Evolutionary conservation across 2,888 invertebrate species (phyloP).

Genomic region (Leptopterna dolabrata): DNA sequence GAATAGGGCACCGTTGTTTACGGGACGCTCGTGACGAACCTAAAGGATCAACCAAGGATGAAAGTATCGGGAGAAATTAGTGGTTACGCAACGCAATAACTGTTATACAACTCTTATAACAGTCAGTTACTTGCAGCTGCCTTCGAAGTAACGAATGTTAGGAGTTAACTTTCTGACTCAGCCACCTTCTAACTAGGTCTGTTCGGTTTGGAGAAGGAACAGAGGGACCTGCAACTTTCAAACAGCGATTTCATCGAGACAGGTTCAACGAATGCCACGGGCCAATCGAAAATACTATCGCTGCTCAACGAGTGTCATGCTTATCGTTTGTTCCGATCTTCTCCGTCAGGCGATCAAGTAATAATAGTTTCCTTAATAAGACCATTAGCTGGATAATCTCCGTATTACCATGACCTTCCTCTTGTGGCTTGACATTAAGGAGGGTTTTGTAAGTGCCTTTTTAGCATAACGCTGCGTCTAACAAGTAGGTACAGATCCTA

Average conservation of each 20-base stretch:
- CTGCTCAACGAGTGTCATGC: neutral
- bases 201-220: neutral
- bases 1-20: neutral
- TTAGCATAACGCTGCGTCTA: neutral
- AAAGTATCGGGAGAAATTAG: constrained; percentile 43
- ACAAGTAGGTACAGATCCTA: neutral
- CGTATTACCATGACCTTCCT: neutral
- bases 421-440: neutral
- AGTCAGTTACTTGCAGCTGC: neutral
- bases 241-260: constrained; percentile 1
- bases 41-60: constrained; percentile 14
- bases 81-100: constrained; percentile 39
- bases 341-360: neutral
- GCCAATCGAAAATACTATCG: neutral
- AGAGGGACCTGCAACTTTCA: neutral
- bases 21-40: constrained; percentile 27
- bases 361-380: neutral
- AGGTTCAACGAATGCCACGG: neutral
- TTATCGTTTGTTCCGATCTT: neutral
- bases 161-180: neutral
- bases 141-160: neutral
- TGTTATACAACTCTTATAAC: constrained; percentile 35
- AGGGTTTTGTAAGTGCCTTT: neutral
- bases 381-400: neutral
- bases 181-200: constrained; percentile 2